A percentile compares a stretch with the other conserved stretches of the same genome.
Evolutionary conservation across 2,797 vertebrate genomes (phyloP).

Genomic region (Megaceryle alcyon): DNA sequence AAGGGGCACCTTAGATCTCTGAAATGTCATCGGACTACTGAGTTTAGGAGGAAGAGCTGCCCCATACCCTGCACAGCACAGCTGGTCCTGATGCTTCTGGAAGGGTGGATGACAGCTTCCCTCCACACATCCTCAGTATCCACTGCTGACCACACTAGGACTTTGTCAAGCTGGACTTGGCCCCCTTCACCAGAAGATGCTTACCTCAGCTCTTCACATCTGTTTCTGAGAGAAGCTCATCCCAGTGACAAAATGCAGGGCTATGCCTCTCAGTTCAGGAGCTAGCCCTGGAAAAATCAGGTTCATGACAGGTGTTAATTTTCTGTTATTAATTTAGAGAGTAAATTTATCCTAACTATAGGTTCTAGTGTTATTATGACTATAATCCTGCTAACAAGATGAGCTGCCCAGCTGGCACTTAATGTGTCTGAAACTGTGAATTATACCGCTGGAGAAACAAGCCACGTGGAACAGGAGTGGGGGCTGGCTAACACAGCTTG

Average conservation of each 20-base stretch:
- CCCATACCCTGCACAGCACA: fast-evolving
- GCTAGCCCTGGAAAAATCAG: neutral
- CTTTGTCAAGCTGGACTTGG: neutral
- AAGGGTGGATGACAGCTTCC: neutral
- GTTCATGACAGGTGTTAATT: neutral
- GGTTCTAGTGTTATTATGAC: neutral
- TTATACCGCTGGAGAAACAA: conserved; percentile 5
- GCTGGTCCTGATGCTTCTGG: neutral
- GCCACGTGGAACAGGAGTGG: neutral
- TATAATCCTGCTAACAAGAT: conserved; percentile 17
- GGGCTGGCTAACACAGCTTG: neutral
- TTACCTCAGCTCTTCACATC: neutral
- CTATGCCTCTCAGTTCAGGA: neutral
- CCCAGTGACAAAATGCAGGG: neutral
- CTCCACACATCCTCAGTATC: neutral
- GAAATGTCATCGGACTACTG: neutral
- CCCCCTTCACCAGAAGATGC: neutral
- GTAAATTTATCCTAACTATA: neutral
- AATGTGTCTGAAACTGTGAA: conserved; percentile 8
- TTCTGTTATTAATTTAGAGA: neutral
- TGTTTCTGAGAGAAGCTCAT: neutral
- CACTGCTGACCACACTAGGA: neutral
- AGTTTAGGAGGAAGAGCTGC: neutral
- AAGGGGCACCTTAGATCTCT: neutral
- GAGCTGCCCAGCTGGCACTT: conserved; percentile 19